Evolutionary conservation across 2,797 vertebrate species (phyloP).

Genomic region (Crossoptilon crossoptilon): DNA sequence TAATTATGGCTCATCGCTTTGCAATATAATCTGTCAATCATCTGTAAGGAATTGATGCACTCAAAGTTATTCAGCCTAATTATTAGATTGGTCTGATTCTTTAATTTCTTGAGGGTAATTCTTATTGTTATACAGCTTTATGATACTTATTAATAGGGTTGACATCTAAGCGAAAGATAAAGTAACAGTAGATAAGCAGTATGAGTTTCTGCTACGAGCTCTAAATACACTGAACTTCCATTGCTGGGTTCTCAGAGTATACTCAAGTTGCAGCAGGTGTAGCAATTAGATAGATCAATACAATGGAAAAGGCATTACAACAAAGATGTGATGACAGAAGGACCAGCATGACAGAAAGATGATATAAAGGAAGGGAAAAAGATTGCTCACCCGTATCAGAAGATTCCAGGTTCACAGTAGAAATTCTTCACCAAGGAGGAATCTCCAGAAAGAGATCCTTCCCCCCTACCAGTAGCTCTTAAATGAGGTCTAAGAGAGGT

Average conservation of each 20-base stretch:
- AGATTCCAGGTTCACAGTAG: no score
- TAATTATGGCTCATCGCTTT: neutral
- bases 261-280: neutral
- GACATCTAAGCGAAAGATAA: neutral
- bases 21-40: neutral
- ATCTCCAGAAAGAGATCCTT: no score
- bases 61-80: neutral
- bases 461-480: no score
- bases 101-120: slow-evolving; percentile 1
- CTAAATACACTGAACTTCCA: neutral
- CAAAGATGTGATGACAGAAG: no score
- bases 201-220: neutral
- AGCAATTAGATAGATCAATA: no score
- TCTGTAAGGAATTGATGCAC: neutral
- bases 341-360: no score
- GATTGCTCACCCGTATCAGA: no score
- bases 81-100: slow-evolving; percentile 1
- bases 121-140: neutral
- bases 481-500: no score
- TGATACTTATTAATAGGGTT: neutral
- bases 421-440: no score
- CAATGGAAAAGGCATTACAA: no score
- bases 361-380: no score
- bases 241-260: no score
- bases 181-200: fast-evolving